Conservation (phyloP, 2,113 vertebrate species). For the Neopipo cinnamomea region DNA sequence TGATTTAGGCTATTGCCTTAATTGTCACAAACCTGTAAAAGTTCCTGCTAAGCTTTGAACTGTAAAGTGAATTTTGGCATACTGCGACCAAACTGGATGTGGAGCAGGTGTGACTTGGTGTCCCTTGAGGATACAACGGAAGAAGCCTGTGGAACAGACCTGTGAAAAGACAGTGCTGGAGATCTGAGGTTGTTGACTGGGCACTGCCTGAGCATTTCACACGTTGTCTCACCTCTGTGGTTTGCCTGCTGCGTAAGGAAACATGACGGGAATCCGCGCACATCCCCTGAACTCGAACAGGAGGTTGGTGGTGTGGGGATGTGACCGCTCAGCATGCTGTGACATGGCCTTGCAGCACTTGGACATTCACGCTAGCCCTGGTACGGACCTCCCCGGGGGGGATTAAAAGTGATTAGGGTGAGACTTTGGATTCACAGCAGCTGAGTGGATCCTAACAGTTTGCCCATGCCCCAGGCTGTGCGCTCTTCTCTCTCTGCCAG, state of each 20-base stretch:
- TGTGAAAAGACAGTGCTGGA: neutral
- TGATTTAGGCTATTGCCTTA: neutral
- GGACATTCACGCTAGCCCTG: neutral
- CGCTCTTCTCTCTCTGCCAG: neutral
- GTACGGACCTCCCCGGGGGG: neutral
- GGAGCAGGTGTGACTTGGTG: neutral
- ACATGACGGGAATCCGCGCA: neutral
- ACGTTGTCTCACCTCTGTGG: neutral
- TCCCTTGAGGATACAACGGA: neutral
- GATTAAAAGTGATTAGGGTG: neutral
- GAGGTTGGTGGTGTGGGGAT: neutral
- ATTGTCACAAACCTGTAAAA: neutral
- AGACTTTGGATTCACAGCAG: neutral
- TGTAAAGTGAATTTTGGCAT: neutral
- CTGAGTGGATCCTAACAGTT: neutral
- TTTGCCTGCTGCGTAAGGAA: neutral
- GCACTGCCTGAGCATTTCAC: neutral
- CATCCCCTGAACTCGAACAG: neutral
- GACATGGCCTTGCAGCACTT: fast-evolving
- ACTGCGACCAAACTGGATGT: neutral
- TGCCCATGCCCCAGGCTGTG: neutral
- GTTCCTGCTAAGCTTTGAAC: neutral
- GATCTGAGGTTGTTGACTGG: neutral
- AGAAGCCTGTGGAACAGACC: neutral
- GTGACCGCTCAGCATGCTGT: neutral